Evolutionary conservation across 2,888 invertebrate genomes (phyloP).

Genomic region (Cheilosia scutellata): DNA sequence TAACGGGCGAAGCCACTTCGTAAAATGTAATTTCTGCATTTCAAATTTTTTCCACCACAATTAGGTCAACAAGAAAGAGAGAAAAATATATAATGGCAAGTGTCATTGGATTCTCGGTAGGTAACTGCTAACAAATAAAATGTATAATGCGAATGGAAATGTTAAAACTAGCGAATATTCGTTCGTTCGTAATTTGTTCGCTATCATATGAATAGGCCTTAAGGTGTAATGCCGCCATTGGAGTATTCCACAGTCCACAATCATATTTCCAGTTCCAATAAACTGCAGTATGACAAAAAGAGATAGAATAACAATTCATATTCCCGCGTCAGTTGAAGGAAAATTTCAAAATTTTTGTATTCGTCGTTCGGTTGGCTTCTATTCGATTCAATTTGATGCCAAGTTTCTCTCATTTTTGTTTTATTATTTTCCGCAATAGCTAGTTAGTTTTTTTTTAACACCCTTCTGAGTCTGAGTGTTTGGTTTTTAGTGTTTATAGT

Average conservation of each 20-base stretch:
- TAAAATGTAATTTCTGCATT: no score
- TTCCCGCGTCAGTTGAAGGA: conserved; percentile 70
- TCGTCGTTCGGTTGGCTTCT: conserved; percentile 39
- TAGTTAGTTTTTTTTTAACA: conserved; percentile 10
- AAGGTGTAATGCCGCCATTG: not conserved
- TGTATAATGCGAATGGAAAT: no score
- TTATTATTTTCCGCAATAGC: not conserved
- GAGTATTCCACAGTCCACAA: conserved; percentile 15
- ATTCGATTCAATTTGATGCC: conserved; percentile 3
- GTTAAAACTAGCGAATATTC: no score
- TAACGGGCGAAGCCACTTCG: no score
- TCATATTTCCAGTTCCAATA: conserved; percentile 24
- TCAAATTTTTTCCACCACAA: no score
- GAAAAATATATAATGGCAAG: no score
- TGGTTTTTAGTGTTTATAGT: conserved; percentile 3
- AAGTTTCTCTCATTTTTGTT: conserved; percentile 15
- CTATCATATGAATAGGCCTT: not conserved
- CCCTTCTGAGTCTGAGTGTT: not conserved
- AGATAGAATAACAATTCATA: conserved; percentile 41
- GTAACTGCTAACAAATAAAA: no score
- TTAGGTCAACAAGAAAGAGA: no score
- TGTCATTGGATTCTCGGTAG: no score
- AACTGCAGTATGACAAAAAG: not conserved
- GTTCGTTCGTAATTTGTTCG: no score
- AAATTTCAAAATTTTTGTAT: conserved; percentile 68